A percentile compares a stretch with the other conserved stretches of the same genome.
phyloP scores from a whole-genome alignment of 2,888 invertebrate genomes.

The Acanthosepion lycidas region DNA sequence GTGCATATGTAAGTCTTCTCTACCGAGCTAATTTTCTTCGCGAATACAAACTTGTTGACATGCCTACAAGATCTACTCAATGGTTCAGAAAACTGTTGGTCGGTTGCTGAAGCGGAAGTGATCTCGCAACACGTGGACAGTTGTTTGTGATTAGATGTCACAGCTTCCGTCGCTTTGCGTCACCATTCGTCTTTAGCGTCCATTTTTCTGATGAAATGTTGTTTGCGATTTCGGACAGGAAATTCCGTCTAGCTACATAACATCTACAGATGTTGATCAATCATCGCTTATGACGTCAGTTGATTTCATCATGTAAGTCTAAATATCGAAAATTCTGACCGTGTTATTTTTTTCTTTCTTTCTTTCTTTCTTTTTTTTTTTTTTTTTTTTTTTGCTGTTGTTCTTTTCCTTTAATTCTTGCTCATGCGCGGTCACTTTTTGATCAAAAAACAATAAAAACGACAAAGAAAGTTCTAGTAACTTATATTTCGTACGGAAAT shows the following conservation, averaged over 20 bases:
- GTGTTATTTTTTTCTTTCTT: too few species aligned
- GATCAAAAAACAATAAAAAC: too few species aligned
- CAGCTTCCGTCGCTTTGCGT: neutral
- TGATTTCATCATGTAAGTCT: neutral
- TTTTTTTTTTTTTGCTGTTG: too few species aligned
- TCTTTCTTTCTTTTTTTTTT: too few species aligned
- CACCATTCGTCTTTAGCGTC: neutral
- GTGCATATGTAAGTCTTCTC: neutral
- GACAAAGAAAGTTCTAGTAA: too few species aligned
- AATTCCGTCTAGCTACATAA: neutral
- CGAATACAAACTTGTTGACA: neutral
- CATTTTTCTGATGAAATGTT: slow-evolving; percentile 6
- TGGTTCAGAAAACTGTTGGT: neutral
- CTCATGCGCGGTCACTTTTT: too few species aligned
- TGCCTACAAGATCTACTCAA: neutral
- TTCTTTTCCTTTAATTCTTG: too few species aligned
- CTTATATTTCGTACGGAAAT: too few species aligned
- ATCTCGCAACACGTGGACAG: neutral
- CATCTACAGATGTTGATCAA: neutral
- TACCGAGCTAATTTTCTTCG: neutral
- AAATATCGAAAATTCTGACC: neutral
- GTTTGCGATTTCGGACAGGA: neutral
- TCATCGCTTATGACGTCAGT: neutral
- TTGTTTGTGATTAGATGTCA: neutral
- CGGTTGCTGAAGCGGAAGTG: neutral